A percentile compares a stretch with the other conserved stretches of the same genome.
phyloP scores from a whole-genome alignment of 1,140 invertebrate genomes.

The Bombus superbus region DNA sequence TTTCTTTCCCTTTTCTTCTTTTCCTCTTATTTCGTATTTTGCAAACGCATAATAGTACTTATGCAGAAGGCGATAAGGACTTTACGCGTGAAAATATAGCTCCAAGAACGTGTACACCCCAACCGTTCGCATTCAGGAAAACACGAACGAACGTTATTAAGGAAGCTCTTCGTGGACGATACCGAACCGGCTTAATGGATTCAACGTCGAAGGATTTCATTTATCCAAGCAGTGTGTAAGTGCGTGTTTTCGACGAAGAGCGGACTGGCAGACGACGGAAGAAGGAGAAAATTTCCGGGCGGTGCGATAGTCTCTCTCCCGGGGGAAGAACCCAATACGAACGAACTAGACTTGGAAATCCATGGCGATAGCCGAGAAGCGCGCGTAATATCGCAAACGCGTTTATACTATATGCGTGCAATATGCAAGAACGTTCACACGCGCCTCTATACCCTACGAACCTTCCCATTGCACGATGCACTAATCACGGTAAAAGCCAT shows the following conservation, averaged over 20 bases:
- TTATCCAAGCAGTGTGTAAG: conserved; percentile 3
- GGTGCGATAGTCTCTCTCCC: conserved; percentile 12
- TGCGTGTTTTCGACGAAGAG: not conserved
- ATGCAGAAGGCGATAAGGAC: conserved; percentile 35
- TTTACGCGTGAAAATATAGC: conserved; percentile 41
- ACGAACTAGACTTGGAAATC: conserved; percentile 23
- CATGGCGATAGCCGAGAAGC: not conserved
- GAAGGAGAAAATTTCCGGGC: conserved; percentile 7
- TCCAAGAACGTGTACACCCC: not conserved
- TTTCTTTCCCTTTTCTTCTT: not conserved
- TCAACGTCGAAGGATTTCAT: conserved; percentile 41
- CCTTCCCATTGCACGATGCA: conserved; percentile 58
- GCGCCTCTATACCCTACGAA: conserved; percentile 34
- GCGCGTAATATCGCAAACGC: conserved; percentile 47
- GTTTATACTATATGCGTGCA: conserved; percentile 39
- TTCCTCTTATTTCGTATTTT: not conserved
- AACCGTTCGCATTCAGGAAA: conserved; percentile 6
- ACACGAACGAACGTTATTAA: conserved; percentile 42
- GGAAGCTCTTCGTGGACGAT: not conserved
- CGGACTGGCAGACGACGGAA: not conserved
- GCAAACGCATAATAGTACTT: conserved; percentile 33
- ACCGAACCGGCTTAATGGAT: conserved; percentile 16
- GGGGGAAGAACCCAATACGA: conserved; percentile 34
- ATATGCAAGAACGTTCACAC: conserved; percentile 32
- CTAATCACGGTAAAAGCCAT: conserved; percentile 75